Evolutionary conservation across 1,140 invertebrate species (phyloP), one percentile per base, ranked within the genome.

Genomic region (Cydia strobilella): DNA sequence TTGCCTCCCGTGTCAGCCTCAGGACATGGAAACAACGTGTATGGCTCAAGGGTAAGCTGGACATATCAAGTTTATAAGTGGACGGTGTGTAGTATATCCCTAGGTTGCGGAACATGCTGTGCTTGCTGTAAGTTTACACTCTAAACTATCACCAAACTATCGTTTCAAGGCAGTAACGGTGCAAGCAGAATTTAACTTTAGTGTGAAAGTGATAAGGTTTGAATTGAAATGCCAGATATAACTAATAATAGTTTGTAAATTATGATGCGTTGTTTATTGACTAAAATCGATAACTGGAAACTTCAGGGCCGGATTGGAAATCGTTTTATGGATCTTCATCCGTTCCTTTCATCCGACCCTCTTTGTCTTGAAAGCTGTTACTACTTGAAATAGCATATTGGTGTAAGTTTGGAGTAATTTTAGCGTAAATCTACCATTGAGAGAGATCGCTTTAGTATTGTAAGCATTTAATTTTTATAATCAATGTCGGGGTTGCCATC

Each of bases 381-480:
- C 31, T 42, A 12, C 65, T 69, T 35, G 27, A 65, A 35, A 35
- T 42, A 31, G 63, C 63, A 35, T 23, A 31, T 74, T 75, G 76
- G 74, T 75, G 75, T 15, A 72, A 69, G 48, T 51, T 51, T 73
- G 54, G 48, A 51, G 39, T 59, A 78, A 79, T 75, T 51, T 75
- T 84, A 83, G 79, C 77, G 85, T 76, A 71, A 77, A 81, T 72
- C 80, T 85, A 87, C 75, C 77, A 88, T 79, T 81, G 86, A 90
- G 90, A 91, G 90, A 90, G 86, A 91, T 86, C 79, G 84, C 82
- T 82, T 84, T 89, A 89, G 82, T 80, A 77, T 83, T 82, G 76
- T 90, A 89, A 89, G 82, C 80, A 79, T 87, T 83, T 79, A 78
- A 74, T 80, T 74, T 76, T 82, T 79, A 78, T 78, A 74, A 73